Evolutionary conservation across 2,113 vertebrate species (phyloP).

Genomic region (Nerophis lumbriciformis): DNA sequence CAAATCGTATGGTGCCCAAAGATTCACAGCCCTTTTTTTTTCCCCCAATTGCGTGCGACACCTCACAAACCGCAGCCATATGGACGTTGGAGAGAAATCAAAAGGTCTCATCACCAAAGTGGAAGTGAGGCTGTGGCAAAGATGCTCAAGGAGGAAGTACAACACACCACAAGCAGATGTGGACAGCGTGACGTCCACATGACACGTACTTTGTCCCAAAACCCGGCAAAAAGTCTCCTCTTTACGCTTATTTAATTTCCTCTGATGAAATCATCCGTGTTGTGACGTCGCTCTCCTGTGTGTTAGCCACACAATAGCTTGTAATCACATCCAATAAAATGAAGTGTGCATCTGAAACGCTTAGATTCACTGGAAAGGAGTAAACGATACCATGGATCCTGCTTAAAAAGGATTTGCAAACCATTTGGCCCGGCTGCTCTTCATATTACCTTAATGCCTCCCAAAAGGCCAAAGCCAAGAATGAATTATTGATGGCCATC

Average conservation of each 20-base stretch:
- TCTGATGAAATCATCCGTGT: too few relatives aligned
- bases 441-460: conserved; percentile 73
- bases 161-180: conserved; percentile 65
- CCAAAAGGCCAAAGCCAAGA: conserved; percentile 66
- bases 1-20: too few relatives aligned
- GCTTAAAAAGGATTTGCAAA: conserved; percentile 69
- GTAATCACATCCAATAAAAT: conserved; percentile 36
- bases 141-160: conserved; percentile 44
- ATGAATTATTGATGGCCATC: conserved; percentile 75
- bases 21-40: too few relatives aligned
- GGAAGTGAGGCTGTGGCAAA: conserved; percentile 30
- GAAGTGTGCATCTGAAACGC: conserved; percentile 51
- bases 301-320: conserved; percentile 13
- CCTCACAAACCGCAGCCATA: conserved; percentile 53
- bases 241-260: too few relatives aligned
- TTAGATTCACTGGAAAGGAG: conserved; percentile 50
- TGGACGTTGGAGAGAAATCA: conserved; percentile 51
- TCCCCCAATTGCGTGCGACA: conserved; percentile 39
- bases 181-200: background rate
- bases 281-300: too few relatives aligned
- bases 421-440: conserved; percentile 69
- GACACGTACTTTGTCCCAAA: background rate
- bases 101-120: conserved; percentile 64
- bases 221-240: too few relatives aligned
- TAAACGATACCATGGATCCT: conserved; percentile 56